A percentile compares a stretch with the other conserved stretches of the same genome.
Evolutionary conservation across 2,113 vertebrate genomes (phyloP).

Genomic region (Thalassoma bifasciatum): DNA sequence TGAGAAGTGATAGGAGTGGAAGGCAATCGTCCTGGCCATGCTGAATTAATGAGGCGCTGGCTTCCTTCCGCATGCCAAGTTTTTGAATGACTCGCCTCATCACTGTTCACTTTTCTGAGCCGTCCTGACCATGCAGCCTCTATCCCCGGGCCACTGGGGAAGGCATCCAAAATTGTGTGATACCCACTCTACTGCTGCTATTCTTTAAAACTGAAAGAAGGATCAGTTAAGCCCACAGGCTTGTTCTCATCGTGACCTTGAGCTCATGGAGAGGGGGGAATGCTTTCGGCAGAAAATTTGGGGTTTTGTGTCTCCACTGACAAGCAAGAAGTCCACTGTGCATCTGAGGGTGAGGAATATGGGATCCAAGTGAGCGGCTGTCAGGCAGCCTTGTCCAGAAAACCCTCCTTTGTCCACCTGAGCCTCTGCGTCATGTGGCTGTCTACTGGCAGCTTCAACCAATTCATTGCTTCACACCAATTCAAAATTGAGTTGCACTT

Average conservation of each 20-base stretch:
- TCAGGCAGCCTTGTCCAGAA: constrained; percentile 13
- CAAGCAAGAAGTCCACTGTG: constrained; percentile 21
- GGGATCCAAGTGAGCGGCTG: constrained; percentile 28
- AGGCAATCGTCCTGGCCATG: constrained; percentile 42
- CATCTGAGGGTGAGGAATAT: constrained; percentile 17
- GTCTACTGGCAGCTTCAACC: constrained; percentile 45
- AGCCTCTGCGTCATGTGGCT: constrained; percentile 40
- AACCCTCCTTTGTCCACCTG: constrained; percentile 50
- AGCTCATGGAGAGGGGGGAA: neutral
- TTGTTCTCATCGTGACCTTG: constrained; percentile 51
- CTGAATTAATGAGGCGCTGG: constrained; percentile 61
- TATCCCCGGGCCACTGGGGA: constrained; percentile 7
- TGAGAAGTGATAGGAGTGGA: constrained; percentile 57
- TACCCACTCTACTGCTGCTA: neutral
- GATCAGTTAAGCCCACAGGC: neutral
- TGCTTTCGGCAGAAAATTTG: neutral
- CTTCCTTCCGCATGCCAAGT: constrained; percentile 52
- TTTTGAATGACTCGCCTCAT: constrained; percentile 59
- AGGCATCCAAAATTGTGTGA: neutral
- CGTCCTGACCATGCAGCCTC: constrained; percentile 12
- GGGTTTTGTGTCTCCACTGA: neutral
- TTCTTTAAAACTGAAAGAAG: constrained; percentile 16
- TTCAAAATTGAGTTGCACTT: constrained; percentile 57
- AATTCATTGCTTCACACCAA: constrained; percentile 70
- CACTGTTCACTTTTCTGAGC: constrained; percentile 30